Percentiles rank a stretch among this genome's conserved stretches.
Conservation (phyloP, 2,113 vertebrate species). For the Reinhardtius hippoglossoides region DNA sequence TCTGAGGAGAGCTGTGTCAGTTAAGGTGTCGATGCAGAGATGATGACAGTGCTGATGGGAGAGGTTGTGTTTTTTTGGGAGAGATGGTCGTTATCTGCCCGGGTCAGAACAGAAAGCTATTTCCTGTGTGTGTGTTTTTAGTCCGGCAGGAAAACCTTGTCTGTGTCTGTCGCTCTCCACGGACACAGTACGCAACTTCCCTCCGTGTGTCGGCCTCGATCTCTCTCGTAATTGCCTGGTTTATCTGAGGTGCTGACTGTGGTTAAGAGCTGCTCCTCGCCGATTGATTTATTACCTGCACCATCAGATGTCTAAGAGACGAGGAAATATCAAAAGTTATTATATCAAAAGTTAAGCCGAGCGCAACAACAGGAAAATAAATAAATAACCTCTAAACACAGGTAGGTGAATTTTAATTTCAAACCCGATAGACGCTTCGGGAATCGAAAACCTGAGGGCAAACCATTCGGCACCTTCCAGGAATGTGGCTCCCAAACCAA, state of each 20-base stretch:
- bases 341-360: conserved; percentile 33
- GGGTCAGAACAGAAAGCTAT: conserved; percentile 47
- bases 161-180: conserved; percentile 4
- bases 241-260: conserved; percentile 37
- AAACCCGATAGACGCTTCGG: conserved; percentile 62
- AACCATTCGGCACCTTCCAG: conserved; percentile 69
- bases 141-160: conserved; percentile 35
- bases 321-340: conserved; percentile 30
- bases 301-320: conserved; percentile 44
- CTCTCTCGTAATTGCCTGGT: conserved; percentile 6
- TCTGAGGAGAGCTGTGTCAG: conserved; percentile 27
- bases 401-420: conserved; percentile 69
- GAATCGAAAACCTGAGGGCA: conserved; percentile 68
- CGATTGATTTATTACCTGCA: conserved; percentile 39
- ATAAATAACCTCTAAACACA: background rate
- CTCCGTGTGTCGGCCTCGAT: background rate
- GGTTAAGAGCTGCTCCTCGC: conserved; percentile 30
- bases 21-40: conserved; percentile 19
- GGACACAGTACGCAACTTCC: conserved; percentile 15
- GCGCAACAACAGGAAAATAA: conserved; percentile 13
- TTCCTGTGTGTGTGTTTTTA: conserved; percentile 13
- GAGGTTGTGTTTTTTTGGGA: conserved; percentile 5
- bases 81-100: conserved; percentile 32
- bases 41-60: conserved; percentile 45
- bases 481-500: conserved; percentile 69